These are phyloP conservation scores for Cryptotis parvus DNA, from an alignment of 2,113 vertebrate species.

Conservation along the genomic window DNA sequence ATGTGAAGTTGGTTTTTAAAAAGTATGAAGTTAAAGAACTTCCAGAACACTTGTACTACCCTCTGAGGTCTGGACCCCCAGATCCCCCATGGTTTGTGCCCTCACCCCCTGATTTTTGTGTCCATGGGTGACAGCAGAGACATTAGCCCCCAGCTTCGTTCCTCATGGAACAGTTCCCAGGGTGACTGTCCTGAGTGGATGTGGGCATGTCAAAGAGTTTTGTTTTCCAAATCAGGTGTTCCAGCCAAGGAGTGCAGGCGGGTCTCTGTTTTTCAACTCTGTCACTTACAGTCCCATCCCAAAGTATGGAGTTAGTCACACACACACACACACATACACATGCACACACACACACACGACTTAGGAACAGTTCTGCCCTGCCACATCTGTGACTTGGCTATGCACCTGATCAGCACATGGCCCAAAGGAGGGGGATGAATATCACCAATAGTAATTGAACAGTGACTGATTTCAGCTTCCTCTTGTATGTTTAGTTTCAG, in stretches of 20 bases:
- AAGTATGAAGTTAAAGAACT: conserved; percentile 34
- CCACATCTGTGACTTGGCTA: too few species aligned
- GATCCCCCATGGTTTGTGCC: not conserved
- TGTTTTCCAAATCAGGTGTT: not conserved
- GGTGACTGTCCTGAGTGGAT: not conserved
- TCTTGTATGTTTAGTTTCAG: not conserved
- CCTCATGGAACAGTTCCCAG: not conserved
- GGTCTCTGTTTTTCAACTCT: not conserved
- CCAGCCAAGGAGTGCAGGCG: not conserved
- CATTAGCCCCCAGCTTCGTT: not conserved
- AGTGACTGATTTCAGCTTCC: not conserved
- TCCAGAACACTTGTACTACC: not conserved
- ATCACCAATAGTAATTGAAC: not conserved
- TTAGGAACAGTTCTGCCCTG: not conserved
- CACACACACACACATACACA: not conserved
- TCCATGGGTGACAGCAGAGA: not conserved
- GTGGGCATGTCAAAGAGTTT: not conserved
- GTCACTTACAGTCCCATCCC: too few species aligned
- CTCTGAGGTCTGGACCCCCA: not conserved
- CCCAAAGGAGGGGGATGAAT: too few species aligned
- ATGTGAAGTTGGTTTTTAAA: conserved; percentile 1
- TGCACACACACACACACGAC: not conserved
- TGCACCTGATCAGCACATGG: too few species aligned
- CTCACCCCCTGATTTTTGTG: not conserved
- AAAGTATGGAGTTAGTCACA: too few species aligned